Conservation (phyloP, 92 coral and sea anemone genomes). For the Porites cylindrica region DNA sequence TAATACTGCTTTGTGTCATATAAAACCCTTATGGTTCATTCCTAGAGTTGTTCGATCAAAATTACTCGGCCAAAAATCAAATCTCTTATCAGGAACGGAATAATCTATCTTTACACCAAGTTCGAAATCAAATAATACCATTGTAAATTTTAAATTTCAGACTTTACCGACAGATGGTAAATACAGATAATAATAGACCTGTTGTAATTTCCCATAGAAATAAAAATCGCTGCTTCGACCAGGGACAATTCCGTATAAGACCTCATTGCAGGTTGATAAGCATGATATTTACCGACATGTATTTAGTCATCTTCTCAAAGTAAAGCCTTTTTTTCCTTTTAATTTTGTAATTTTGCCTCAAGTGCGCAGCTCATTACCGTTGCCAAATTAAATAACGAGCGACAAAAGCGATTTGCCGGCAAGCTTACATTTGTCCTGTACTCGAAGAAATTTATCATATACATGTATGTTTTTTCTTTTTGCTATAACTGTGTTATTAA, state of each 20-base stretch:
- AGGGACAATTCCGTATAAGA: neutral
- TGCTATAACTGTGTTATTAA: neutral
- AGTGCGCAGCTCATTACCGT: neutral
- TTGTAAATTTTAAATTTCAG: slow-evolving; percentile 14
- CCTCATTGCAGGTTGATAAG: slow-evolving; percentile 8
- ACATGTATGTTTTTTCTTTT: neutral
- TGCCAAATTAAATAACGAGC: neutral
- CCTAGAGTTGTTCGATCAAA: neutral
- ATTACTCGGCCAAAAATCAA: slow-evolving; percentile 6
- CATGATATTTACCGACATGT: neutral
- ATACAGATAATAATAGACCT: neutral
- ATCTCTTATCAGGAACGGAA: neutral
- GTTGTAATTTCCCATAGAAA: neutral
- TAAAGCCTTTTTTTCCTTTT: neutral
- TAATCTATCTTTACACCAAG: neutral
- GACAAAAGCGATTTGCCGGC: neutral
- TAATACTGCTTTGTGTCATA: no score
- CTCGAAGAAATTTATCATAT: neutral
- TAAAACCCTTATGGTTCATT: neutral
- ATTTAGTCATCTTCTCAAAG: neutral
- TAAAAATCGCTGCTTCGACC: neutral
- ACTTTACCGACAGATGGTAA: slow-evolving; percentile 13
- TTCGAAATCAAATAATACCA: neutral
- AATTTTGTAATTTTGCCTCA: neutral
- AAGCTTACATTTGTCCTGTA: neutral